A percentile compares a stretch with the other conserved stretches of the same genome.
phyloP scores from a whole-genome alignment of 2,888 invertebrate genomes.

The Synergus japonicus region DNA sequence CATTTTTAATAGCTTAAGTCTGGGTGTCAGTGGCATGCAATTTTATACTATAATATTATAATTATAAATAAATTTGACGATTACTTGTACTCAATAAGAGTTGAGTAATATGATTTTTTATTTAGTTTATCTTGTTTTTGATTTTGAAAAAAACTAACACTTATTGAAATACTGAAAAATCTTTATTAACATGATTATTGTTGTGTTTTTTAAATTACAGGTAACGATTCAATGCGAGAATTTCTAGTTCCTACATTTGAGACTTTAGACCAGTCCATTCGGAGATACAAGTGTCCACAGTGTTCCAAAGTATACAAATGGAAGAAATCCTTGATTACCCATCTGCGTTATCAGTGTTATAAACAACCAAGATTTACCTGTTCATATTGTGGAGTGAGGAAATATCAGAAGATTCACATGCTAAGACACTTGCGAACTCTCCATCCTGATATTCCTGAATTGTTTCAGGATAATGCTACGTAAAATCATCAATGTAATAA shows the following conservation, averaged over 20 bases:
- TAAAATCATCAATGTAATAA: neutral
- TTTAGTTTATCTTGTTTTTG: neutral
- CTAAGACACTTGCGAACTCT: slow-evolving; percentile 73
- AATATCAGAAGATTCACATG: slow-evolving; percentile 71
- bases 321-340: slow-evolving; percentile 81
- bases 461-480: neutral
- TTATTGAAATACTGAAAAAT: neutral
- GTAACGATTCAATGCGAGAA: neutral
- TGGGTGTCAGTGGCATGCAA: neutral
- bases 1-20: neutral
- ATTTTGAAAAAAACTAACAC: neutral
- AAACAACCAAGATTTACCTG: slow-evolving; percentile 74
- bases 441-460: slow-evolving; percentile 61
- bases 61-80: neutral
- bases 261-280: neutral
- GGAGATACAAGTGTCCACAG: slow-evolving; percentile 78
- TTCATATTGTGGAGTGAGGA: slow-evolving; percentile 71
- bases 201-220: neutral
- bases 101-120: too few relatives aligned
- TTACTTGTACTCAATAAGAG: neutral
- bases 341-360: slow-evolving; percentile 78
- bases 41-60: neutral
- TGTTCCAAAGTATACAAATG: slow-evolving; percentile 81
- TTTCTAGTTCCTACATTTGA: neutral
- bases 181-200: neutral